Conservation (phyloP, 1,140 invertebrate species). For the Thrips palmi region DNA sequence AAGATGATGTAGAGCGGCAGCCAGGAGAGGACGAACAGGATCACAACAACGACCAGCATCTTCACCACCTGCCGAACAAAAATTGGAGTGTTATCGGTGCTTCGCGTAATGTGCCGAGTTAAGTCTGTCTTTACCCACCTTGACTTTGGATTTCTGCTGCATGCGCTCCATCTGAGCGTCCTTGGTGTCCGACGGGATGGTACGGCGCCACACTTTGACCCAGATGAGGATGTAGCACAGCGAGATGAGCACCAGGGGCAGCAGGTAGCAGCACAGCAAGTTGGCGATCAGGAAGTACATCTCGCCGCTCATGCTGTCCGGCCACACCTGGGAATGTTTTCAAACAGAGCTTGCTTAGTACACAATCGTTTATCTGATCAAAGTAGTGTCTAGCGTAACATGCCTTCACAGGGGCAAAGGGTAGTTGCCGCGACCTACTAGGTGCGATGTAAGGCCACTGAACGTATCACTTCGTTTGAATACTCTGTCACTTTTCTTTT, state of each 20-base stretch:
- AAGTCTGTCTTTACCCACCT: background rate
- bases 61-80: constrained; percentile 69
- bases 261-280: constrained; percentile 76
- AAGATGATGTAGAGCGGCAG: constrained; percentile 84
- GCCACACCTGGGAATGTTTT: constrained; percentile 74
- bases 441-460: too few species aligned
- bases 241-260: constrained; percentile 79
- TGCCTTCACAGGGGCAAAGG: too few species aligned
- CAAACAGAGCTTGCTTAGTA: constrained; percentile 53
- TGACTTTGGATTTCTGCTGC: constrained; percentile 75
- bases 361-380: too few species aligned
- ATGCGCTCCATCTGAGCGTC: constrained; percentile 79
- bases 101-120: background rate
- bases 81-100: constrained; percentile 6
- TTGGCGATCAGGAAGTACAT: constrained; percentile 81
- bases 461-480: too few species aligned
- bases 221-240: constrained; percentile 86
- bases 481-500: too few species aligned
- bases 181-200: constrained; percentile 77
- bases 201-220: constrained; percentile 71
- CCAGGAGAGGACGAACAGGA: constrained; percentile 89
- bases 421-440: too few species aligned
- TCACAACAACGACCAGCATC: constrained; percentile 89
- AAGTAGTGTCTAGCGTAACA: too few species aligned
- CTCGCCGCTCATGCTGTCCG: constrained; percentile 52